phyloP scores from a whole-genome alignment of 1,140 invertebrate genomes.

The Heliconius nattereri region DNA sequence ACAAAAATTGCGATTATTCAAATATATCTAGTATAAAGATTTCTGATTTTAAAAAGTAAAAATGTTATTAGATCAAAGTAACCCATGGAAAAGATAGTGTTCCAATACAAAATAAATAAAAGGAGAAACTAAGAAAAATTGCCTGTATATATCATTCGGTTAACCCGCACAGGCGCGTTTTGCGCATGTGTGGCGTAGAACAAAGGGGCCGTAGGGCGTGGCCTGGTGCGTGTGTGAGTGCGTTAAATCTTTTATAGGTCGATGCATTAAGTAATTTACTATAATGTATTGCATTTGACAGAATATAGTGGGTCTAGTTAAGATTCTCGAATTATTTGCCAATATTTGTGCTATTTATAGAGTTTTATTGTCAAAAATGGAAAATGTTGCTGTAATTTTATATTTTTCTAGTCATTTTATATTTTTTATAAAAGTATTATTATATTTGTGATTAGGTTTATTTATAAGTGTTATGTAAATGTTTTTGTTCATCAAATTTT shows the following conservation, averaged over 20 bases:
- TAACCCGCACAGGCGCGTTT: slow-evolving; percentile 48
- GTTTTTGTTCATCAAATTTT: neutral
- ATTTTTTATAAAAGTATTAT: neutral
- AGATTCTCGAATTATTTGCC: neutral
- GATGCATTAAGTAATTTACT: slow-evolving; percentile 79
- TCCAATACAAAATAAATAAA: slow-evolving; percentile 63
- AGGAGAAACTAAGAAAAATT: slow-evolving; percentile 69
- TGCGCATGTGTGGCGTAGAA: slow-evolving; percentile 69
- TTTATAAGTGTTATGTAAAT: neutral
- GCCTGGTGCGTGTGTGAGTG: slow-evolving; percentile 55
- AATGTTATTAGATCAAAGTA: neutral
- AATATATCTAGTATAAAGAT: neutral
- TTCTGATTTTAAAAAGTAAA: neutral
- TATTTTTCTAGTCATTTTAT: neutral
- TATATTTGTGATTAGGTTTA: neutral
- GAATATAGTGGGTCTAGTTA: slow-evolving; percentile 17
- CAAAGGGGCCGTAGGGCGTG: slow-evolving; percentile 62
- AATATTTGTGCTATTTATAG: neutral
- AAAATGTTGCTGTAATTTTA: slow-evolving; percentile 1
- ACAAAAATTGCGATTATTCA: neutral
- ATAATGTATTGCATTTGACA: slow-evolving; percentile 74
- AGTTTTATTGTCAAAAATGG: neutral
- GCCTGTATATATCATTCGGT: slow-evolving; percentile 59
- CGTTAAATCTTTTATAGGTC: slow-evolving; percentile 78
- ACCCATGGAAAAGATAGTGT: neutral